Conservation (phyloP, 2,888 invertebrate genomes). For the Meliscaeva auricollis region DNA sequence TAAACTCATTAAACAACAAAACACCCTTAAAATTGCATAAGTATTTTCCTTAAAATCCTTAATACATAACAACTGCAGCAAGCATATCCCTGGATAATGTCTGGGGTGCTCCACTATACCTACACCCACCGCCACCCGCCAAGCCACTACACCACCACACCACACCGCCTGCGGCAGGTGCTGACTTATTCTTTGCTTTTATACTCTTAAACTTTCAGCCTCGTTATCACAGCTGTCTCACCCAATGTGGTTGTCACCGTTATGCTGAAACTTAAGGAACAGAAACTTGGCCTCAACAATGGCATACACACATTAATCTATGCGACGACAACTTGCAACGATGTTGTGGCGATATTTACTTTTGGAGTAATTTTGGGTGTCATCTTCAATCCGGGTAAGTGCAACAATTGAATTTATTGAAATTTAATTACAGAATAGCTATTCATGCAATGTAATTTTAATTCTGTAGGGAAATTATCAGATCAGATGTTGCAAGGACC, state of each 20-base stretch:
- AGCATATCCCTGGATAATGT: background rate
- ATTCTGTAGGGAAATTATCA: constrained; percentile 82
- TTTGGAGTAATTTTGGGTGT: constrained; percentile 89
- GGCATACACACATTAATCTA: constrained; percentile 90
- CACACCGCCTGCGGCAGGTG: constrained; percentile 2
- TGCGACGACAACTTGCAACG: constrained; percentile 87
- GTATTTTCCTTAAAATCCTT: constrained; percentile 18
- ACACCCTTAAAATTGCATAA: constrained; percentile 48
- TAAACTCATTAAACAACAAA: constrained; percentile 64
- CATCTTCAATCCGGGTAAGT: constrained; percentile 87
- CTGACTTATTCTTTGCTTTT: constrained; percentile 25
- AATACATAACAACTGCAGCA: background rate
- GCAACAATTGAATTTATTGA: constrained; percentile 26
- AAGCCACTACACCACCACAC: background rate
- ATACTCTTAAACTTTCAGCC: constrained; percentile 81
- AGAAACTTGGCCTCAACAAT: constrained; percentile 87
- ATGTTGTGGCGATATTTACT: constrained; percentile 90
- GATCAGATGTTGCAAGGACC: constrained; percentile 86
- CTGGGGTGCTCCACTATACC: background rate
- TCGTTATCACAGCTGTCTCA: constrained; percentile 88
- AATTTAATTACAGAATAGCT: constrained; percentile 22
- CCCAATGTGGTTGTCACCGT: constrained; percentile 91
- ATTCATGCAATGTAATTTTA: background rate
- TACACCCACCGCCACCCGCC: background rate
- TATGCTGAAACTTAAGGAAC: constrained; percentile 87